Base-by-base conservation (phyloP, 2,797 vertebrate species). In the Sibirionetta formosa region DNA sequence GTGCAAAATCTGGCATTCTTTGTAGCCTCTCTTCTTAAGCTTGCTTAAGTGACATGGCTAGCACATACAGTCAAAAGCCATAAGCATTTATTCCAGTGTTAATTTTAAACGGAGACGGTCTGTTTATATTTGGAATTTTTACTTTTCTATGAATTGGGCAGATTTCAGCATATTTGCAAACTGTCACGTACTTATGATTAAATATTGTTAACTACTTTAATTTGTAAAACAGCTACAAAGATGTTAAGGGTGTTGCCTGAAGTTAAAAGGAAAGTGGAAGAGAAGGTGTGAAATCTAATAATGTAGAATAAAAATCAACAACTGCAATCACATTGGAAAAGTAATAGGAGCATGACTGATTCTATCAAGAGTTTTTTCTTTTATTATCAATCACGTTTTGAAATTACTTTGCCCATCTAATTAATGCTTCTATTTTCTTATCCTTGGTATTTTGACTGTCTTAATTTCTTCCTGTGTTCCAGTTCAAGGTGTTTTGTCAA, bases 361-460 rank as follows among this genome's bases (percentile, higher is more conserved):
- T 93, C 82, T 94, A 42, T 82, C 56, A 75, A 71, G 64, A 90
- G 12, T 82, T 89, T 3, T 81, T 94, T 94, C 61, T 87, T 93
- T 80, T 15, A 31, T 23, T 46, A 87, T 90, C 79, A 88, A 11
- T 85, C 44, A 50, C 24, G 57, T 94, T 68, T 88, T 85, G 35
- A 44, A 85, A 87, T 91, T 83, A 48, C 23, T 90, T 81, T 69
- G 11, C 51, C 79, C 78, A 85, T 90, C 53, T 96, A 20, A 82
- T 77, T 84, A 88, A 42, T 88, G n/a, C 79, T 92, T 94, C 46
- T 15, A 53, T 91, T 93, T 88, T 75, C 66, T 91, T 69, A 22
- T 65, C 17, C 14, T 35, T 72, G 63, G 27, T 70, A 71, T 80
- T 79, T 85, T 60, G 29, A 4, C 24, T 73, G 42, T 79, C 53